Conservation (phyloP, 1,140 invertebrate genomes). For the Eciton burchellii region DNA sequence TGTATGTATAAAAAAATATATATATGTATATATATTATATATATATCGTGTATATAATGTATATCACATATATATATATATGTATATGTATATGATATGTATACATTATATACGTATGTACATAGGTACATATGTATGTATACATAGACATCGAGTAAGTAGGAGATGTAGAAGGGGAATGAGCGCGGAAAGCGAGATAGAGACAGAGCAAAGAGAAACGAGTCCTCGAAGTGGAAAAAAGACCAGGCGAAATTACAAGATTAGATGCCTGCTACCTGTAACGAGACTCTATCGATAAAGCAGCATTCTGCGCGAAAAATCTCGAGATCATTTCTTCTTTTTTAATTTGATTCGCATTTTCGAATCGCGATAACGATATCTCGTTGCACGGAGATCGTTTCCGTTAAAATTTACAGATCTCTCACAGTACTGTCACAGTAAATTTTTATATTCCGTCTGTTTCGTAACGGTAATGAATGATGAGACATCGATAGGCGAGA, state of each 20-base stretch:
- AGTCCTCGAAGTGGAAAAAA: constrained; percentile 61
- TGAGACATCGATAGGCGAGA: constrained; percentile 3
- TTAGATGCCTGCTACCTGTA: constrained; percentile 77
- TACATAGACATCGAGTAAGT: constrained; percentile 21
- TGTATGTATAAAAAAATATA: too few species aligned
- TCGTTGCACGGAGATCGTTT: too few species aligned
- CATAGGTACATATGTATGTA: constrained; percentile 5
- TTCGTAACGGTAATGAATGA: neutral
- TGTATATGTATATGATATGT: too few species aligned
- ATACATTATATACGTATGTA: neutral
- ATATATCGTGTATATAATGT: too few species aligned
- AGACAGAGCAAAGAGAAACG: constrained; percentile 63
- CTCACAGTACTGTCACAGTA: neutral
- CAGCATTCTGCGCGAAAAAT: constrained; percentile 68
- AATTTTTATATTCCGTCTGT: constrained; percentile 28
- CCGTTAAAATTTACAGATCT: neutral
- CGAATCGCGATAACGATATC: constrained; percentile 20
- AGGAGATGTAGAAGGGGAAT: constrained; percentile 25
- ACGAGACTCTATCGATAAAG: constrained; percentile 80
- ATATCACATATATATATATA: too few species aligned
- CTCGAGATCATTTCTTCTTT: constrained; percentile 46
- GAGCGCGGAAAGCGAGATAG: constrained; percentile 14
- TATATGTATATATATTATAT: too few species aligned
- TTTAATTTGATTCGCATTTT: constrained; percentile 62
- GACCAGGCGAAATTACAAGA: constrained; percentile 74